Conservation (phyloP, 1,140 invertebrate genomes). For the Drosophila rufa region DNA sequence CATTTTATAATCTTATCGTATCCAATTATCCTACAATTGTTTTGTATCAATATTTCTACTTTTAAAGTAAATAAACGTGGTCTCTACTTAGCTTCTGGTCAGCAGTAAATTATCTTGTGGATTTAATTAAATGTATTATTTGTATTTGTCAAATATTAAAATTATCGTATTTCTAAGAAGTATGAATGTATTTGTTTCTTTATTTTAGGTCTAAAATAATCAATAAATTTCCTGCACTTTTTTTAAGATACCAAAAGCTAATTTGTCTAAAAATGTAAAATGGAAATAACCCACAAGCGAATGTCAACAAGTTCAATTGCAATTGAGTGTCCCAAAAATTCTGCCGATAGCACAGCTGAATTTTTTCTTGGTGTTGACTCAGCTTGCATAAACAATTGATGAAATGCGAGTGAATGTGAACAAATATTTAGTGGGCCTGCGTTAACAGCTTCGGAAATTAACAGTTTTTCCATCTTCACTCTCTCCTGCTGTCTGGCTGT, state of each 20-base stretch:
- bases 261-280: neutral
- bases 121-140: neutral
- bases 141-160: neutral
- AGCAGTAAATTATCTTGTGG: neutral
- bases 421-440: constrained; percentile 71
- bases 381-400: constrained; percentile 67
- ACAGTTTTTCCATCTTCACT: constrained; percentile 63
- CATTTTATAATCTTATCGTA: neutral
- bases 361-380: constrained; percentile 42
- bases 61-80: neutral
- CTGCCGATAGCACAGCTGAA: neutral
- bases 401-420: constrained; percentile 44
- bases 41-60: neutral
- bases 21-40: neutral
- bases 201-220: no score
- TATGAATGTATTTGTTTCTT: no score
- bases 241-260: neutral
- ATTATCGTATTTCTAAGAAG: neutral
- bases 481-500: constrained; percentile 5
- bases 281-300: neutral
- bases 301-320: constrained; percentile 1
- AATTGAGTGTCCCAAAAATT: constrained; percentile 25
- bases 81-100: neutral
- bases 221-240: no score
- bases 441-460: constrained; percentile 67